phyloP scores from a whole-genome alignment of 2,113 vertebrate genomes.

The Casuarius casuarius region DNA sequence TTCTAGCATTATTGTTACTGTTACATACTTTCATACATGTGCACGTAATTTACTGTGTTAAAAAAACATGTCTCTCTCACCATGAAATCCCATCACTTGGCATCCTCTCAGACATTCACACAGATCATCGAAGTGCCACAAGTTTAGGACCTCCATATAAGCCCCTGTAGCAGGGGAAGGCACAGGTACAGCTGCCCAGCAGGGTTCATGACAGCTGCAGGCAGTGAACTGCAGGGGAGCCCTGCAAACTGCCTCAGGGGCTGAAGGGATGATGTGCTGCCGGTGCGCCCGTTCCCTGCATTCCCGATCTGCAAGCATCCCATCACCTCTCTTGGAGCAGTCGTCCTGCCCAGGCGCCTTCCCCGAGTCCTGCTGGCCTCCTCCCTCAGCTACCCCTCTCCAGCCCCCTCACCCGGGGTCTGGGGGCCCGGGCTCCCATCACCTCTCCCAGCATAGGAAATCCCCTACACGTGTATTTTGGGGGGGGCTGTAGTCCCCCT shows the following conservation, averaged over 20 bases:
- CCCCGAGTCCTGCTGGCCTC: not conserved
- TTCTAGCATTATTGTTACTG: too few species aligned
- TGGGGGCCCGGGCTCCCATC: not conserved
- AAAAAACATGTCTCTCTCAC: too few species aligned
- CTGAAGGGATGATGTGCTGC: too few species aligned
- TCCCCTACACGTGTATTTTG: not conserved
- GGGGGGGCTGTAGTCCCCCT: not conserved
- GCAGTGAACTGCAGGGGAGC: too few species aligned
- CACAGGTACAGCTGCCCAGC: too few species aligned
- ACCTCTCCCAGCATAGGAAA: not conserved
- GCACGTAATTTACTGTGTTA: not conserved
- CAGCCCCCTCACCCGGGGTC: fast-evolving
- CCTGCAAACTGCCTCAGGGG: too few species aligned
- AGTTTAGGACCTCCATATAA: too few species aligned
- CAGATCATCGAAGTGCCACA: too few species aligned
- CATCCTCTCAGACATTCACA: too few species aligned
- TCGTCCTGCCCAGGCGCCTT: not conserved
- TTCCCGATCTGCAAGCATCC: not conserved
- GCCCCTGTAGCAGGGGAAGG: too few species aligned
- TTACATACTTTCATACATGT: not conserved
- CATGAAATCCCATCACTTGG: too few species aligned
- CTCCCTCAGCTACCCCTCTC: not conserved
- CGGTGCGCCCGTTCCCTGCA: not conserved
- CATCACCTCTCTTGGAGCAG: not conserved
- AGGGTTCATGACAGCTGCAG: too few species aligned